Percentiles rank a stretch among this genome's conserved stretches.
Conservation (phyloP, 2,113 vertebrate genomes). For the Poeciliopsis retropinna region DNA sequence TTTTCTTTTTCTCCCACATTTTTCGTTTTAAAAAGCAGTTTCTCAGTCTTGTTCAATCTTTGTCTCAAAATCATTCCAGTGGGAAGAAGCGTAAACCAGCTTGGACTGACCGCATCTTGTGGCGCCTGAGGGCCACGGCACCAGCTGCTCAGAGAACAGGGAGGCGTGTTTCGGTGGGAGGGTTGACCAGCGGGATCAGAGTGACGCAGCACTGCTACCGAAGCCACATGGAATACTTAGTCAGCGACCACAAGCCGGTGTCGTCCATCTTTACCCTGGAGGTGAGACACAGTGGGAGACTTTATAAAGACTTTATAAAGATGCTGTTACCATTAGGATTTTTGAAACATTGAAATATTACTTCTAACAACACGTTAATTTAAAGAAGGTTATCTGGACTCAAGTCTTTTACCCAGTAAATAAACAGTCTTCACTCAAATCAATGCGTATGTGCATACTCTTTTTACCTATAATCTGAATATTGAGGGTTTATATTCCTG, state of each 20-base stretch:
- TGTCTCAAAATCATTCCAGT: conserved; percentile 67
- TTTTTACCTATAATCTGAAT: not conserved
- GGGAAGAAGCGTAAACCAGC: conserved; percentile 97
- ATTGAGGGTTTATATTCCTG: not conserved
- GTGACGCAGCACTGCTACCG: conserved; percentile 91
- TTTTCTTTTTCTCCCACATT: not conserved
- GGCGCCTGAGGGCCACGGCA: conserved; percentile 83
- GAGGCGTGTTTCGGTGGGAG: conserved; percentile 74
- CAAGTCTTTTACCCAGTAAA: too few species aligned
- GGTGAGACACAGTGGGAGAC: conserved; percentile 73
- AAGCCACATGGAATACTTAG: conserved; percentile 92
- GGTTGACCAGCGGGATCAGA: conserved; percentile 76
- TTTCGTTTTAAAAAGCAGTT: not conserved
- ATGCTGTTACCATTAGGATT: not conserved
- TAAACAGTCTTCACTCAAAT: not conserved
- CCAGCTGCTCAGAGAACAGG: conserved; percentile 67
- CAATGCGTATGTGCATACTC: not conserved
- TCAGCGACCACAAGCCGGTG: conserved; percentile 97
- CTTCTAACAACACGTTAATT: not conserved
- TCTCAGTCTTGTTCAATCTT: not conserved
- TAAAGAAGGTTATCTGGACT: not conserved
- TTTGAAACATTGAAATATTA: too few species aligned
- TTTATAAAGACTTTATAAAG: not conserved
- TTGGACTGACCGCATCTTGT: conserved; percentile 96
- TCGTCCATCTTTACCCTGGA: conserved; percentile 92